phyloP scores from a whole-genome alignment of 2,888 invertebrate species.

The Drosophila lacicola region DNA sequence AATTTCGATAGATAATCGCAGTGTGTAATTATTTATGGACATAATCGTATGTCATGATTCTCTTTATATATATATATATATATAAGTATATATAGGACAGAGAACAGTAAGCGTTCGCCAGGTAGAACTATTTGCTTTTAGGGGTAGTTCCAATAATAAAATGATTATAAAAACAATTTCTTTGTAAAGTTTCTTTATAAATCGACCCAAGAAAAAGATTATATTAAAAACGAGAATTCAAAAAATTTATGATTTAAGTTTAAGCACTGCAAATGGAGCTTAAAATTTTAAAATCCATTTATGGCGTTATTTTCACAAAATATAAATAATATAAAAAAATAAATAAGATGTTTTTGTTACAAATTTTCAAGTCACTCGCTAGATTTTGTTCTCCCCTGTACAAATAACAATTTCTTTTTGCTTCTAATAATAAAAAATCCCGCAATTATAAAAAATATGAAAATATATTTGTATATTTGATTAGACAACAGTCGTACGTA shows the following conservation, averaged over 20 bases:
- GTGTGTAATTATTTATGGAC: constrained; percentile 47
- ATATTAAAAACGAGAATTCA: too few species aligned
- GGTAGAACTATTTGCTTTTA: not conserved
- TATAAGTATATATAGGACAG: not conserved
- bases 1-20: constrained; percentile 44
- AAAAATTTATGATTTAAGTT: too few species aligned
- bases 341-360: not conserved
- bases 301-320: too few species aligned
- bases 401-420: constrained; percentile 7
- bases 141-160: not conserved
- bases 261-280: too few species aligned
- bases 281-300: too few species aligned
- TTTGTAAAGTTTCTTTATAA: too few species aligned
- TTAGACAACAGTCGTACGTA: not conserved
- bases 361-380: too few species aligned
- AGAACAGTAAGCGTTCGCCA: not conserved
- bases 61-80: not conserved
- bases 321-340: too few species aligned
- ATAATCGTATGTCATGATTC: constrained; percentile 21
- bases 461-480: not conserved
- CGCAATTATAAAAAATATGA: constrained; percentile 40
- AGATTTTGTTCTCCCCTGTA: too few species aligned
- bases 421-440: constrained; percentile 36
- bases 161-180: too few species aligned
- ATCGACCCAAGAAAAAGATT: too few species aligned